These are phyloP conservation scores for Acipenser oxyrinchus DNA, from an alignment of 2,797 vertebrate species.

Conservation along the genomic window DNA sequence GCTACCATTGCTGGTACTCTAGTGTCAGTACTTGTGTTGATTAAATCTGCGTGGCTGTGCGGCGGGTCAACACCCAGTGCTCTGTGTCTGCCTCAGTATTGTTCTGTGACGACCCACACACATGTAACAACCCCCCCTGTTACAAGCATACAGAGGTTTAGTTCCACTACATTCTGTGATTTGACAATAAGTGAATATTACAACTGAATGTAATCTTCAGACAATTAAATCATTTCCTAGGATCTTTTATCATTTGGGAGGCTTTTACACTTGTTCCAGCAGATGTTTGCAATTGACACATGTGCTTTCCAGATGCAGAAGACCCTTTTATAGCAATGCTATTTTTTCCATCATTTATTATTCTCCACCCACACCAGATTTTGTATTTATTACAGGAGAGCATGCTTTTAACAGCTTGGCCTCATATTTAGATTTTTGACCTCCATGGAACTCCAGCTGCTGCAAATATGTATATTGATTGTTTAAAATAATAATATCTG, in stretches of 20 bases:
- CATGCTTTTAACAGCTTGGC: slow-evolving; percentile 34
- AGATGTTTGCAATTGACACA: slow-evolving; percentile 21
- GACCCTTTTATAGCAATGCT: slow-evolving; percentile 22
- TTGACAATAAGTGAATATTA: slow-evolving; percentile 10
- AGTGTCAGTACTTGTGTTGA: no score
- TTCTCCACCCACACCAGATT: slow-evolving; percentile 36
- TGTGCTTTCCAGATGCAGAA: slow-evolving; percentile 28
- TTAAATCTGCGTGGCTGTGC: no score
- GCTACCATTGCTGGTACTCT: no score
- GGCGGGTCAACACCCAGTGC: no score
- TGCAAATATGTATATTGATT: not conserved
- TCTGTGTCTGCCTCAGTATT: no score
- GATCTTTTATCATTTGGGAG: no score
- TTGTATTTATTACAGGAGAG: slow-evolving; percentile 63
- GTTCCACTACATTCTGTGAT: no score
- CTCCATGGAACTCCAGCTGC: not conserved
- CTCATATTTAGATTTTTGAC: not conserved
- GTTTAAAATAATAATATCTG: no score
- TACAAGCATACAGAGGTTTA: no score
- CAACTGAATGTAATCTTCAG: slow-evolving; percentile 22
- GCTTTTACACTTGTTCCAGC: slow-evolving; percentile 24
- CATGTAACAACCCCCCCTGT: no score
- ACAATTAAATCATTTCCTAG: slow-evolving; percentile 2
- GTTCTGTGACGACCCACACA: no score
- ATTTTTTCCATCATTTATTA: slow-evolving; percentile 34